Base-by-base conservation (phyloP, 30 jellyfish, hydroid and myxozoan species). In the Hydractinia symbiolongicarpus region DNA sequence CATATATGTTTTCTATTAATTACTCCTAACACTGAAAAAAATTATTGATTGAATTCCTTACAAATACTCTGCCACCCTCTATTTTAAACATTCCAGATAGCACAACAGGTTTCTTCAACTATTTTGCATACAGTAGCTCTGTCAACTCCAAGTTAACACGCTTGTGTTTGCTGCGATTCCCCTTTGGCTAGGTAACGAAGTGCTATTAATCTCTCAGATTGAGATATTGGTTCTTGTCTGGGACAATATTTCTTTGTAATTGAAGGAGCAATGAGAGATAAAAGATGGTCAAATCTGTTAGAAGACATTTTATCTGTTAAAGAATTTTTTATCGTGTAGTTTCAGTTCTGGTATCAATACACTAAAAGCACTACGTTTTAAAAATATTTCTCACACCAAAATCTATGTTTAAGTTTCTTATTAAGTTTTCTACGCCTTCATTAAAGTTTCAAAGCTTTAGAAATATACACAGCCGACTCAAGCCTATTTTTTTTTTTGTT, bases 1-100 rank as follows among this genome's bases (percentile, higher is more conserved):
- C 83, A 82, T 14, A 87, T 72, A 53, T 85, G 94, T 73, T 85
- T 85, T 54, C 94, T 88, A 70, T 85, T 79, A n/a, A 85, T 75
- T 10, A 88, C 95, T 7, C 91, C 91, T 50, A 87, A 69, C 88
- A 81, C 17, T 87, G 71, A 50, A 88, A 88, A 76, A 72, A 81
- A 60, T 17, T 87, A 83, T 16, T 73, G 75, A 51, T 66, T 8
- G 58, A 87, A 73, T 4, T 55, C 75, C 3, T 15, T 40, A 61
- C 87, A 68, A 16, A 81, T 72, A 21, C n/a, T 61, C 72, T 87
- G 62, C 95, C 95, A 87, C 14, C 61, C 95, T 21, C 73, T 55
- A 69, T 50, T 54, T 79, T 51, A 86, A 8, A 83, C 90, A 8
- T 7, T 52, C 95, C 87, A 86, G 6, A 78, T 5, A 1, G 64